Conservation (phyloP, 2,797 vertebrate species). For the Acanthopagrus latus region DNA sequence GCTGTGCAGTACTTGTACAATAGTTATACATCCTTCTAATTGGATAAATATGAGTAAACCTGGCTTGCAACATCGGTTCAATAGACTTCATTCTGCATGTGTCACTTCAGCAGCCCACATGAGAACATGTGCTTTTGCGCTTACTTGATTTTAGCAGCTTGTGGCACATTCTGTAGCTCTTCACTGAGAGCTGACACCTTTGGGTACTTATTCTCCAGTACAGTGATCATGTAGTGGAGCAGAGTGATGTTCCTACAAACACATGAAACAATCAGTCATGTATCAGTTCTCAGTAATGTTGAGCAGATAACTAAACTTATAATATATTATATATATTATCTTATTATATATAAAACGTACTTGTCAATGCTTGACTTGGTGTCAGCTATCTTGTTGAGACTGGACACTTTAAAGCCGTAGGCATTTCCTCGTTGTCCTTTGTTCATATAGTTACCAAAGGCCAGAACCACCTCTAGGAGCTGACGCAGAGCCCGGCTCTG, state of each 20-base stretch:
- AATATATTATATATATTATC: too few species aligned
- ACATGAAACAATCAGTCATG: not conserved
- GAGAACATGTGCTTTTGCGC: not conserved
- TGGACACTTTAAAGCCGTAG: slow-evolving; percentile 93
- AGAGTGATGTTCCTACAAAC: slow-evolving; percentile 76
- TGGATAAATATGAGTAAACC: not conserved
- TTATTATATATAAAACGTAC: slow-evolving; percentile 85
- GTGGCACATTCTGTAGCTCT: slow-evolving; percentile 67
- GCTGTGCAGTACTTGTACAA: too few species aligned
- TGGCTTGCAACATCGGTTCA: not conserved
- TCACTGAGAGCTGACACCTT: slow-evolving; percentile 87
- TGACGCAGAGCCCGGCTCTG: slow-evolving; percentile 54
- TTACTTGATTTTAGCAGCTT: slow-evolving; percentile 76
- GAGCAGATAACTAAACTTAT: not conserved
- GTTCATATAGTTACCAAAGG: slow-evolving; percentile 98
- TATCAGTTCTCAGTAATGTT: not conserved
- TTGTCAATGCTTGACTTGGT: slow-evolving; percentile 96
- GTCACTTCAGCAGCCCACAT: not conserved
- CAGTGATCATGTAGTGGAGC: slow-evolving; percentile 95
- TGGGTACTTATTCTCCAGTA: slow-evolving; percentile 93
- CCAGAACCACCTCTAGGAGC: slow-evolving; percentile 87
- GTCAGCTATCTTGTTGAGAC: slow-evolving; percentile 96
- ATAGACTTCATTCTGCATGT: not conserved
- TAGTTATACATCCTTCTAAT: not conserved
- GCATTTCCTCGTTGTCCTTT: slow-evolving; percentile 96